Evolutionary conservation across 2,797 vertebrate species (phyloP).

Genomic region (Cyprinella venusta): DNA sequence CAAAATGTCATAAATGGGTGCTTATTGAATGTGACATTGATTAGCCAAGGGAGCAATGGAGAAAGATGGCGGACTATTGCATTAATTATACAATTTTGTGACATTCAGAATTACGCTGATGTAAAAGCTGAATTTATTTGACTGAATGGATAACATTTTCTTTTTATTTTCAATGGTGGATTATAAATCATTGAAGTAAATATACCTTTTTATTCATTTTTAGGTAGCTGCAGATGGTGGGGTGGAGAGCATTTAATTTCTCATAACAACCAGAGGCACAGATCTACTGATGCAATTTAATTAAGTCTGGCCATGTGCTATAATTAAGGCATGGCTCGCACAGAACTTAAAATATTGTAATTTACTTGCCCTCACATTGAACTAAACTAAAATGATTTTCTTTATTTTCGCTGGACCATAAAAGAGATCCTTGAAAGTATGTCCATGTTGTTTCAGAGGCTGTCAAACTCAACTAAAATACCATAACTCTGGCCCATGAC

Average conservation of each 20-base stretch:
- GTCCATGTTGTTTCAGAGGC: not conserved
- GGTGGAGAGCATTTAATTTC: conserved; percentile 28
- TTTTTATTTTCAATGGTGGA: conserved; percentile 30
- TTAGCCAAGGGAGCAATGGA: conserved; percentile 44
- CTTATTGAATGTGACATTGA: conserved; percentile 57
- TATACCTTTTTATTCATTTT: conserved; percentile 6
- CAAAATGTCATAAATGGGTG: conserved; percentile 49
- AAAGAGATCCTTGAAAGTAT: not conserved
- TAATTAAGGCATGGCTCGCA: conserved; percentile 13
- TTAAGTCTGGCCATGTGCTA: not conserved
- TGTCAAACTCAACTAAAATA: not conserved
- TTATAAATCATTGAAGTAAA: conserved; percentile 34
- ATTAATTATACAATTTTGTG: conserved; percentile 47
- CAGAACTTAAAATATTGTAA: not conserved
- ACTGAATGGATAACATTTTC: conserved; percentile 39
- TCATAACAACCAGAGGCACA: conserved; percentile 31
- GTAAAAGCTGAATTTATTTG: conserved; percentile 37
- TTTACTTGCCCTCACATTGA: not conserved
- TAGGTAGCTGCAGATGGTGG: conserved; percentile 32
- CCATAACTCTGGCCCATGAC: not conserved
- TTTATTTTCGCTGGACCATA: not conserved
- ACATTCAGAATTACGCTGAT: conserved; percentile 47
- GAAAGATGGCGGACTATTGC: conserved; percentile 36
- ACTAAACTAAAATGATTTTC: not conserved
- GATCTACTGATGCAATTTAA: conserved; percentile 17